These are phyloP conservation scores for Pecten maximus DNA, from an alignment of 2,888 invertebrate genomes.

Conservation along the genomic window DNA sequence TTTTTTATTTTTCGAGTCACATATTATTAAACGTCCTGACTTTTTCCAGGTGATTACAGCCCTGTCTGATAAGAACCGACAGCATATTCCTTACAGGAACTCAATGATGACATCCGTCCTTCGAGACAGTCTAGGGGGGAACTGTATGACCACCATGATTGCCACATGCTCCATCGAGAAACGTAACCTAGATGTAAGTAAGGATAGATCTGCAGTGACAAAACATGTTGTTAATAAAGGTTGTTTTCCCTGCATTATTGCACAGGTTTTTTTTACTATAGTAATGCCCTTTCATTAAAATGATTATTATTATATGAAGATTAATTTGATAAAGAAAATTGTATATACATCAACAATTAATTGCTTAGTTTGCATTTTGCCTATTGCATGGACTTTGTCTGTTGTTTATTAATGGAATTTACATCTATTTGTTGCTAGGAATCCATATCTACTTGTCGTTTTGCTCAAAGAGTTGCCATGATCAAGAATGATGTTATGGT, in stretches of 20 bases:
- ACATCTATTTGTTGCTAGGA: conserved; percentile 72
- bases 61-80: conserved; percentile 80
- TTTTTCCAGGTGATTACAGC: conserved; percentile 80
- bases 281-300: too few relatives aligned
- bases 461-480: conserved; percentile 83
- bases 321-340: too few relatives aligned
- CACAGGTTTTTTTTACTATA: background rate
- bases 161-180: conserved; percentile 82
- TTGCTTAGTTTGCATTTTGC: background rate
- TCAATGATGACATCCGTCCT: conserved; percentile 83
- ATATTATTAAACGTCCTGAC: background rate
- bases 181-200: conserved; percentile 80
- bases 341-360: too few relatives aligned
- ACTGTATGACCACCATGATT: conserved; percentile 83
- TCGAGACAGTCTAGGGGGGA: conserved; percentile 82
- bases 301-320: too few relatives aligned
- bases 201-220: background rate
- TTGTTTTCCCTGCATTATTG: background rate
- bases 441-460: conserved; percentile 83
- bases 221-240: background rate
- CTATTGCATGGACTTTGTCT: background rate
- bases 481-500: conserved; percentile 83
- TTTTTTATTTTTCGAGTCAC: background rate
- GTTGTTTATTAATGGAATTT: background rate
- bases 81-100: conserved; percentile 82